phyloP scores from a whole-genome alignment of 2,888 invertebrate genomes.

The Drosophila meridionalis region DNA sequence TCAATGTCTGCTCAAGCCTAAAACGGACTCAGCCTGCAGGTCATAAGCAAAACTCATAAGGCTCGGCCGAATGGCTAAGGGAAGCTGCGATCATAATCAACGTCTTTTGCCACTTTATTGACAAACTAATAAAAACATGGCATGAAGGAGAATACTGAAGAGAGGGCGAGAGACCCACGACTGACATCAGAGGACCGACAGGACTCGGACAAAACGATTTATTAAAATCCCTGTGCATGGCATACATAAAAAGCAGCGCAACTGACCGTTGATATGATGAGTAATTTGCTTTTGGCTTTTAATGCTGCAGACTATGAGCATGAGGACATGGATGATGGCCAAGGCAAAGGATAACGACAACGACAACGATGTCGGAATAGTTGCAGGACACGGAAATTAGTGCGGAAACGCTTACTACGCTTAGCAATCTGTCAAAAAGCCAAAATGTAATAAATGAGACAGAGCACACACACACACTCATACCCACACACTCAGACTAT shows the following conservation, averaged over 20 bases:
- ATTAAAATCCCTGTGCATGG: conserved; percentile 75
- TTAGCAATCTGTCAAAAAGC: conserved; percentile 80
- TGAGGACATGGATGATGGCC: conserved; percentile 31
- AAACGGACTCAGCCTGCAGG: conserved; percentile 58
- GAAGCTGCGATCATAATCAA: conserved; percentile 65
- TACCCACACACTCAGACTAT: not conserved
- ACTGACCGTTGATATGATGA: conserved; percentile 80
- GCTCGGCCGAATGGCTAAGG: conserved; percentile 31
- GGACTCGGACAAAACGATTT: conserved; percentile 72
- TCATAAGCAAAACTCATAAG: conserved; percentile 57
- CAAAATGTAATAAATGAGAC: conserved; percentile 79
- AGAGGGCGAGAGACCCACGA: not conserved
- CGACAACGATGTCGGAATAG: conserved; percentile 54
- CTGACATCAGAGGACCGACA: not conserved
- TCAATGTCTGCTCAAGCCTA: conserved; percentile 28
- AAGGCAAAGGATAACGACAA: conserved; percentile 37
- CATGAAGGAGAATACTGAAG: not conserved
- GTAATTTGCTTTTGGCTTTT: conserved; percentile 83
- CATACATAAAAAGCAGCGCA: conserved; percentile 66
- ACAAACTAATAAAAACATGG: conserved; percentile 80
- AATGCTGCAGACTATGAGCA: conserved; percentile 66
- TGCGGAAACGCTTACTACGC: conserved; percentile 75
- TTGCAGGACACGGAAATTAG: conserved; percentile 78
- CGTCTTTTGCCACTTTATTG: conserved; percentile 79
- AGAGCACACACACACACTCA: conserved; percentile 19